Percentiles rank a stretch among this genome's conserved stretches.
phyloP scores from a whole-genome alignment of 2,888 invertebrate species.

The Corythucha ciliata region DNA sequence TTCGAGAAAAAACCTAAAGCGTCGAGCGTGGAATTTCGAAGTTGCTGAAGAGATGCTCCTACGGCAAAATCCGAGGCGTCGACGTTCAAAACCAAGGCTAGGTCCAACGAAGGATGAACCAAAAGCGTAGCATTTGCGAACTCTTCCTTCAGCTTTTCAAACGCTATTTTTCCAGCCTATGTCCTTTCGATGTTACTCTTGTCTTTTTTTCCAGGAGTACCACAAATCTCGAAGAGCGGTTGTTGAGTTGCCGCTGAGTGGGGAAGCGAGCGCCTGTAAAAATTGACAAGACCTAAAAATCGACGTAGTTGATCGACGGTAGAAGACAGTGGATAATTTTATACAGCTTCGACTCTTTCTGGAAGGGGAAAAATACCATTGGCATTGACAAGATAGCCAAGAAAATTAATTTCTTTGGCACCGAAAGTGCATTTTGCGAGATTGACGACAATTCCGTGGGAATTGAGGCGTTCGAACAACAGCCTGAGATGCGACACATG shows the following conservation, averaged over 20 bases:
- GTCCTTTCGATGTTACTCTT: slow-evolving; percentile 7
- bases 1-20: slow-evolving; percentile 32
- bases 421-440: slow-evolving; percentile 31
- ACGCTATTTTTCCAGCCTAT: slow-evolving; percentile 2
- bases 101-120: slow-evolving; percentile 39
- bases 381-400: slow-evolving; percentile 23
- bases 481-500: slow-evolving; percentile 30
- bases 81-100: neutral
- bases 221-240: slow-evolving; percentile 3
- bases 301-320: slow-evolving; percentile 36
- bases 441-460: slow-evolving; percentile 33
- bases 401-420: slow-evolving; percentile 17
- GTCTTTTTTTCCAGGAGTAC: neutral
- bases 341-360: slow-evolving; percentile 16
- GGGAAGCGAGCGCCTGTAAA: slow-evolving; percentile 40
- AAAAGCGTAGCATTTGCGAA: slow-evolving; percentile 41
- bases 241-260: slow-evolving; percentile 36
- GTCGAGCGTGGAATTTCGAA: slow-evolving; percentile 18
- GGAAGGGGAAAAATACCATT: slow-evolving; percentile 22
- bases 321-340: slow-evolving; percentile 9
- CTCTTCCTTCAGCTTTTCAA: slow-evolving; percentile 9
- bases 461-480: slow-evolving; percentile 26
- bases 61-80: slow-evolving; percentile 15
- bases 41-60: slow-evolving; percentile 21
- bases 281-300: slow-evolving; percentile 40